Percentiles rank a stretch among this genome's conserved stretches.
phyloP scores from a whole-genome alignment of 2,113 vertebrate species.

The Mirza zaza region DNA sequence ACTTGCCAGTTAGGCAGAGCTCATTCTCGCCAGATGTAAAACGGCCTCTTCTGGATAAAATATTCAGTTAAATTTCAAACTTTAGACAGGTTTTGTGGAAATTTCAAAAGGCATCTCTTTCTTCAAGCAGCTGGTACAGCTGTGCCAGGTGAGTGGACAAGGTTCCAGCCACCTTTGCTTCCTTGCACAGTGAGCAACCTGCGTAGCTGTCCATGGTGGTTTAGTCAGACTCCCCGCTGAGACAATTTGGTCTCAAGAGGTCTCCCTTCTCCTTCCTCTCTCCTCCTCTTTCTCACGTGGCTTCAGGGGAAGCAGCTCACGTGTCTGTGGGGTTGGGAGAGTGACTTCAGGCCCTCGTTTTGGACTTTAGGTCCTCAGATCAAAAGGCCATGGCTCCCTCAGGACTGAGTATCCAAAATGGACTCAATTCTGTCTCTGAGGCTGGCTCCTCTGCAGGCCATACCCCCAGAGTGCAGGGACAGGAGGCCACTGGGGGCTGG shows the following conservation, averaged over 20 bases:
- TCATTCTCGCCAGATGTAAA: not conserved
- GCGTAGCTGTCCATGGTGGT: not conserved
- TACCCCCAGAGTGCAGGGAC: not conserved
- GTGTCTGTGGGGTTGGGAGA: not conserved
- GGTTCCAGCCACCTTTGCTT: not conserved
- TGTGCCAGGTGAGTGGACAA: not conserved
- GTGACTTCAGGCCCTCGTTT: not conserved
- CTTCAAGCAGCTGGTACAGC: not conserved
- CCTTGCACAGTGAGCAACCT: not conserved
- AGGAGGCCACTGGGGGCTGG: not conserved
- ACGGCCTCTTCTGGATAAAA: not conserved
- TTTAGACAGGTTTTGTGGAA: not conserved
- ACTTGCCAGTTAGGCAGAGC: not conserved
- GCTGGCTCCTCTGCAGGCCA: not conserved
- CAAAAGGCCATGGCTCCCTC: not conserved
- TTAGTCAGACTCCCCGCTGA: not conserved
- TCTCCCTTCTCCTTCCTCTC: not conserved
- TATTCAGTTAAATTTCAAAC: not conserved
- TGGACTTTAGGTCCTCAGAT: not conserved
- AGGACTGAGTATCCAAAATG: not conserved
- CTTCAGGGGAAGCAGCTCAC: not conserved
- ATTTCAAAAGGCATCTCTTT: not conserved
- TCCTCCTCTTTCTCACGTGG: not conserved
- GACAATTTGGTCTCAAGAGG: not conserved
- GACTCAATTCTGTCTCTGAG: not conserved